Evolutionary conservation across 1,140 invertebrate genomes (phyloP), one percentile per base, ranked within the genome.

Genomic region (Ceratosolen solmsi): DNA sequence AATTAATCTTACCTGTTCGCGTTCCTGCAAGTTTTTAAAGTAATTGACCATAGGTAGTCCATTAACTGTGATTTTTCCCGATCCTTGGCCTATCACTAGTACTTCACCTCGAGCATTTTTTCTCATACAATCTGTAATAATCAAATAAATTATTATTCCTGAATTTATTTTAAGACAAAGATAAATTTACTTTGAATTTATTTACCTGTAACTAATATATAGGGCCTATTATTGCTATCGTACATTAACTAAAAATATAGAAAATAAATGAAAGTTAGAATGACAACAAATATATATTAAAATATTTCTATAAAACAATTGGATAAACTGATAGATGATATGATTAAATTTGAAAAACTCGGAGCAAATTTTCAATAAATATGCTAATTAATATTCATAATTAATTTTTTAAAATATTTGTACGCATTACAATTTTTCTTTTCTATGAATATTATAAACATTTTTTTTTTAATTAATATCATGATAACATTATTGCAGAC

Each of bases 1-100:
- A 46, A 13, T n/a, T 41, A 30, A 92, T 56, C 93, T 92, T 89
- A 96, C 94, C 93, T 96, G 95, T 90, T 96, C 96, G 84, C 95
- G 94, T 60, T 93, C 89, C 87, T 96, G 94, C 89, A 84, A 94
- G 90, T 46, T 92, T 86, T 88, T 97, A 97, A 98, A 1, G 92
- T 92, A n/a, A 98, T 93, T 41, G 38, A 75, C 85, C 94, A 93
- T 5, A 7, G 60, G 8, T 85, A 95, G 85, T 25, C 94, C 96
- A 92, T 99, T 98, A 63, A 99, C 96, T 33, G 89, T 94, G 79
- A 98, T 94, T 87, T 95, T 93, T 20, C 98, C 98, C 51, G 95
- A 94, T 25, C 98, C 98, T 74, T 96, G 95, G 13, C 93, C 94
- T 76, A 89, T 89, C 25, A 97, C 89, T 58, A 92, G 95, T 0